phyloP scores from a whole-genome alignment of 1,140 invertebrate genomes.

The Leptopilina boulardi region DNA sequence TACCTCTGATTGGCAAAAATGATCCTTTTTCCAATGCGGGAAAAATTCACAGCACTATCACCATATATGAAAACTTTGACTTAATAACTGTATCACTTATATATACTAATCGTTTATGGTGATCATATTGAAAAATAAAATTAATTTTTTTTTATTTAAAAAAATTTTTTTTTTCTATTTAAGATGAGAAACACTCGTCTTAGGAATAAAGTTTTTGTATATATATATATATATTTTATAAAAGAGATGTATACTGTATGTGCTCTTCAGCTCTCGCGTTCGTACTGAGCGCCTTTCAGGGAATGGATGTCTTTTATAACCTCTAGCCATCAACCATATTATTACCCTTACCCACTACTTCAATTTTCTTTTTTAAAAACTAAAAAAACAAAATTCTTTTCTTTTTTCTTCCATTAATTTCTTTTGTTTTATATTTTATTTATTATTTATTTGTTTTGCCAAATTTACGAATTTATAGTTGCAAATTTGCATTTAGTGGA shows the following conservation, averaged over 20 bases:
- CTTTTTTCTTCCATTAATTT: background rate
- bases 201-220: conserved; percentile 30
- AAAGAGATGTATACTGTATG: conserved; percentile 26
- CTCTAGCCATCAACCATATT: conserved; percentile 43
- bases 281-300: conserved; percentile 45
- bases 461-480: no score
- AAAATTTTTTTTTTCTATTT: background rate
- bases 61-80: conserved; percentile 22
- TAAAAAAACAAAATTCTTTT: no score
- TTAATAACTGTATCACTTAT: background rate
- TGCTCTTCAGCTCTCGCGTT: conserved; percentile 44
- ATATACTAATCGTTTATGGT: conserved; percentile 24
- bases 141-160: background rate
- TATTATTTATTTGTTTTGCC: no score
- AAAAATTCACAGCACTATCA: conserved; percentile 40
- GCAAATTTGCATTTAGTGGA: no score
- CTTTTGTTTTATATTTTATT: no score
- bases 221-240: no score
- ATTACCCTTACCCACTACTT: conserved; percentile 32
- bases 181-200: background rate
- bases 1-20: background rate
- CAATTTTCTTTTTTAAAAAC: conserved; percentile 23
- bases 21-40: background rate
- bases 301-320: conserved; percentile 49
- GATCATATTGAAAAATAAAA: conserved; percentile 2